These are phyloP conservation scores for Chymomyza fuscimana DNA, from an alignment of 2,888 invertebrate species.

Conservation along the genomic window DNA sequence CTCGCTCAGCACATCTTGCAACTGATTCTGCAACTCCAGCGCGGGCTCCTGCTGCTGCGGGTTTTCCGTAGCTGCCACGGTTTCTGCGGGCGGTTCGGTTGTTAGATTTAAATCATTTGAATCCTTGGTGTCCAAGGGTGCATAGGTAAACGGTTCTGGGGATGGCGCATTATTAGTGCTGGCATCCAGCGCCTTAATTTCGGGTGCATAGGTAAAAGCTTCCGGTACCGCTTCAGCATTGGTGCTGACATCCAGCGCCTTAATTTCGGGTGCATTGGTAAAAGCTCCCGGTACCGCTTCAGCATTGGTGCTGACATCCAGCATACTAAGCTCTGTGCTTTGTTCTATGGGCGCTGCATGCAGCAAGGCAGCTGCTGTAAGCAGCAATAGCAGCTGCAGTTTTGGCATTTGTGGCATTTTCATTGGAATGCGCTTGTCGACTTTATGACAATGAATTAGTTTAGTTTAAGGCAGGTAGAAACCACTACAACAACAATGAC, in stretches of 20 bases:
- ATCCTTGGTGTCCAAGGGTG: not conserved
- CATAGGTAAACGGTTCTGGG: too few relatives aligned
- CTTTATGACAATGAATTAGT: slow-evolving; percentile 55
- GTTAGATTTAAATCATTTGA: not conserved
- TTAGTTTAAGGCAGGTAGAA: not conserved
- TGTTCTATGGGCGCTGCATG: not conserved
- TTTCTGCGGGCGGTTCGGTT: not conserved
- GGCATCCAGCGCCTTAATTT: too few relatives aligned
- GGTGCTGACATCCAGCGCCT: too few relatives aligned
- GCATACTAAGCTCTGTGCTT: not conserved
- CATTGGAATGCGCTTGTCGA: slow-evolving; percentile 34
- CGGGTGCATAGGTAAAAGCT: too few relatives aligned
- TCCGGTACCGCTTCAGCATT: too few relatives aligned
- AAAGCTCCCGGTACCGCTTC: not conserved
- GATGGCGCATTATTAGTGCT: too few relatives aligned
- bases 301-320: not conserved
- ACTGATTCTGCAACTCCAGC: not conserved
- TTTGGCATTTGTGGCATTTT: not conserved
- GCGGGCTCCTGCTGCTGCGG: too few relatives aligned
- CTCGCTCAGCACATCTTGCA: not conserved
- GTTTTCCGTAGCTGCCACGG: not conserved
- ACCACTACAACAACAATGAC: not conserved
- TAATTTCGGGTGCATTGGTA: too few relatives aligned
- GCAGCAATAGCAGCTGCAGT: not conserved
- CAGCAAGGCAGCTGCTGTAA: not conserved